Evolutionary conservation across 2,888 invertebrate species (phyloP).

Genomic region (Balanococcus diminutus): DNA sequence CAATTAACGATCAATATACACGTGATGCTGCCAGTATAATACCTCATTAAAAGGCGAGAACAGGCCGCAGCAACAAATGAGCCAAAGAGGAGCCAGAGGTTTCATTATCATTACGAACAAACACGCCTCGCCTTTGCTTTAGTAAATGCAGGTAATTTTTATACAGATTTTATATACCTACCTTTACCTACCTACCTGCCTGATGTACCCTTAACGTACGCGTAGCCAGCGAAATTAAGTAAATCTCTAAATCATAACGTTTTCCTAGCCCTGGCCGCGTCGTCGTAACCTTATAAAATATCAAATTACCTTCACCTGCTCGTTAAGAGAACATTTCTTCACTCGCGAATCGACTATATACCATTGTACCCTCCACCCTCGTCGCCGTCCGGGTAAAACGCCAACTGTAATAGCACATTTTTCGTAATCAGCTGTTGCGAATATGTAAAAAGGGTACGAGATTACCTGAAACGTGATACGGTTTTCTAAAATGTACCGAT

Average conservation of each 20-base stretch:
- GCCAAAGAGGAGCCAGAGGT: background rate
- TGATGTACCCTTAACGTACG: background rate
- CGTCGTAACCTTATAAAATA: background rate
- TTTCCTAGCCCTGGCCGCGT: background rate
- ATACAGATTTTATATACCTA: too few species aligned
- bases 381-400: background rate
- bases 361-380: background rate
- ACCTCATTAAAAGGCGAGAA: background rate
- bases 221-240: background rate
- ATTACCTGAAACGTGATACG: slow-evolving; percentile 14
- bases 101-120: slow-evolving; percentile 4
- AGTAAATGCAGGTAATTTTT: background rate
- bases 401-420: background rate
- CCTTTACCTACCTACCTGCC: too few species aligned
- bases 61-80: background rate
- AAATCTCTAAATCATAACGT: slow-evolving; percentile 20
- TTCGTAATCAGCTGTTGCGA: slow-evolving; percentile 19
- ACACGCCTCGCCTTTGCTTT: background rate
- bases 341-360: background rate
- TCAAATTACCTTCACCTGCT: slow-evolving; percentile 35
- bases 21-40: background rate
- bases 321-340: slow-evolving; percentile 25
- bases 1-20: slow-evolving; percentile 21
- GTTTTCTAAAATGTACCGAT: background rate
- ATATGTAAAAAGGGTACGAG: slow-evolving; percentile 19